Evolutionary conservation across 2,888 invertebrate species (phyloP), one percentile per base, ranked within the genome.

Genomic region (Athetis lepigone): DNA sequence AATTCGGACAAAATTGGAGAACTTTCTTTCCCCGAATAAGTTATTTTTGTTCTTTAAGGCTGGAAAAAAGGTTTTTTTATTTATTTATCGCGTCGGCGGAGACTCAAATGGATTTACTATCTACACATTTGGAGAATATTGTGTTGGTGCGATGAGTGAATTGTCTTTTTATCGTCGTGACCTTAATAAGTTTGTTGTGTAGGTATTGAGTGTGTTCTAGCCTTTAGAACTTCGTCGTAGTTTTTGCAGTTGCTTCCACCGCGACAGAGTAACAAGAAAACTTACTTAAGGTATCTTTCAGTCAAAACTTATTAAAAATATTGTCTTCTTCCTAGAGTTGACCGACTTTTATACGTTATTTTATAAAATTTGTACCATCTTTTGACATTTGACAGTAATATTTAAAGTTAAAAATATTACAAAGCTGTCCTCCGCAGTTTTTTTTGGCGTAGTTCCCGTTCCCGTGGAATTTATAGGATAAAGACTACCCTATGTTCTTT

Each of bases 1-100:
- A 67, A 70, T 69, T 76, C 37, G 65, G 68, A 70, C 68, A 57
- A 73, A 72, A 78, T 78, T 70, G 73, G 52, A 21, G 19, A 66
- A 70, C 45, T 64, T 68, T 70, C 40, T 59, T 51, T 50, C 45
- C 58, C 43, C 50, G 51, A 69, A 64, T 50, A 73, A 61, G 55
- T 76, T 66, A 75, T 73, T 66, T 70, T 73, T 66, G 60, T 61
- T 62, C 46, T 49, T 27, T 9, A 65, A 47, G 55, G 16, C 36
- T 59, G 63, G 37, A 51, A 57, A 40, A 74, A 75, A 69, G 50
- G 51, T 54, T 64, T 69, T 64, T 68, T 59, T 74, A 67, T 74
- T 75, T 68, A 68, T 78, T 75, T 78, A 77, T 65, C 54, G 50
- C 39, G 43, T 58, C 64, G 63, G 39, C 5, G 61, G 19, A 55